These are phyloP conservation scores for Paguma larvata DNA, from an alignment of 2,797 vertebrate genomes.

Conservation along the genomic window DNA sequence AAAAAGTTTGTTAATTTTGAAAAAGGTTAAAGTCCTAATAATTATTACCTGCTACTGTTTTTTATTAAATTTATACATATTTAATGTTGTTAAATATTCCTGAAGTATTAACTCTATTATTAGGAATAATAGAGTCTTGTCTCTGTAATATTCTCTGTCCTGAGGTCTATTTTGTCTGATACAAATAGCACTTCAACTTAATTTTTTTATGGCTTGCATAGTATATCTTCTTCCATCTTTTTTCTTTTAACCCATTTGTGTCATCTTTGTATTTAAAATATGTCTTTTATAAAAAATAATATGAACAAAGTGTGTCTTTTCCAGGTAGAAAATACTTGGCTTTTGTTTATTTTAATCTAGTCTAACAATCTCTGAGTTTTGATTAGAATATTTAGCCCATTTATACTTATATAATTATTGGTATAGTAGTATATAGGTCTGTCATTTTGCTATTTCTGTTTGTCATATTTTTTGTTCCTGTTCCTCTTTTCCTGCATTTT, in stretches of 20 bases:
- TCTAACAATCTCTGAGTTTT: not conserved
- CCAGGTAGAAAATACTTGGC: not conserved
- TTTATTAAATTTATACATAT: not conserved
- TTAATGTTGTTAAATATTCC: not conserved
- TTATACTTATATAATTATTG: not conserved
- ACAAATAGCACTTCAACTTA: not conserved
- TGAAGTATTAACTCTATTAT: not conserved
- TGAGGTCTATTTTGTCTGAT: not conserved
- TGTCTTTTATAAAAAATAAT: not conserved
- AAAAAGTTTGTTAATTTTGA: not conserved
- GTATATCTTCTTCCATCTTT: not conserved
- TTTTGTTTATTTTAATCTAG: not conserved
- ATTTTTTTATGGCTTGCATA: not conserved
- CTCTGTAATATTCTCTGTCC: not conserved
- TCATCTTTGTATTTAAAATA: not conserved
- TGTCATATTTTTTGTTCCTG: not conserved
- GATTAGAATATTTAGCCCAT: not conserved
- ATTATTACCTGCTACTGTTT: not conserved
- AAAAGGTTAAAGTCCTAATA: not conserved
- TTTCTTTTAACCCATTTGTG: not conserved
- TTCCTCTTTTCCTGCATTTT: not conserved
- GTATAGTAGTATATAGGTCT: not conserved
- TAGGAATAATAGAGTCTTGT: no score
- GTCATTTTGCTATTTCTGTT: constrained; percentile 25
- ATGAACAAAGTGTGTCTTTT: not conserved